Evolutionary conservation across 53 echinoderm and acorn worm species (phyloP).

Genomic region (Stichopus horrens): DNA sequence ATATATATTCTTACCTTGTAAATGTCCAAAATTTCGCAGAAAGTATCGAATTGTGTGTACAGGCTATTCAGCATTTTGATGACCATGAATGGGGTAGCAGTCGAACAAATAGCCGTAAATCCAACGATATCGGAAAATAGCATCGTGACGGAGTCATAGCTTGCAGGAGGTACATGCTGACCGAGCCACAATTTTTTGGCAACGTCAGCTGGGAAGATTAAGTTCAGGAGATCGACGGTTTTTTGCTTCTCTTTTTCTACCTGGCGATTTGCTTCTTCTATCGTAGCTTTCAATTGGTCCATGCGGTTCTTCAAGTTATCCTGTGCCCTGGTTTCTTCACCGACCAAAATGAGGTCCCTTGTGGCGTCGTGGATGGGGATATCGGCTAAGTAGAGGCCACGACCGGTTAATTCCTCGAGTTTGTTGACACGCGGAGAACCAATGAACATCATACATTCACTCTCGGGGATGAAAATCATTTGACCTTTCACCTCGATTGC

Average conservation of each 20-base stretch:
- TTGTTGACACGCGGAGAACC: conserved; percentile 90
- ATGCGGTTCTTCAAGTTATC: conserved; percentile 88
- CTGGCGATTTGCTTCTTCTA: conserved; percentile 76
- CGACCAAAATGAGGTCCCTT: conserved; percentile 87
- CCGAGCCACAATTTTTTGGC: conserved; percentile 91
- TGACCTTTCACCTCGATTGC: conserved; percentile 83
- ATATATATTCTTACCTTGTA: conserved; percentile 72
- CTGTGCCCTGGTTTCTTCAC: conserved; percentile 93
- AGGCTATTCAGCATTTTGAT: conserved; percentile 88
- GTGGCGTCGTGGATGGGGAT: conserved; percentile 97
- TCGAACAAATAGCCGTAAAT: conserved; percentile 92
- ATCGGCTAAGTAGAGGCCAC: conserved; percentile 87
- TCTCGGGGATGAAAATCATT: conserved; percentile 87
- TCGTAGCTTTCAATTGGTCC: conserved; percentile 89
- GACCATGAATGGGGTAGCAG: conserved; percentile 90
- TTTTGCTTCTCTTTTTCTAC: conserved; percentile 78
- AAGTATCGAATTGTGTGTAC: conserved; percentile 87
- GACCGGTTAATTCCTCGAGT: conserved; percentile 85
- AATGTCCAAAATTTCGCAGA: conserved; percentile 85
- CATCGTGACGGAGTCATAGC: conserved; percentile 78
- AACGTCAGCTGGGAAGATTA: conserved; percentile 88
- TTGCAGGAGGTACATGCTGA: conserved; percentile 68
- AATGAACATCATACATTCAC: conserved; percentile 82
- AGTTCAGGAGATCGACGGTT: conserved; percentile 84
- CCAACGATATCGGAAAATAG: conserved; percentile 93